Conservation (phyloP, 92 coral and sea anemone genomes). For the Zoanthus sociatus region DNA sequence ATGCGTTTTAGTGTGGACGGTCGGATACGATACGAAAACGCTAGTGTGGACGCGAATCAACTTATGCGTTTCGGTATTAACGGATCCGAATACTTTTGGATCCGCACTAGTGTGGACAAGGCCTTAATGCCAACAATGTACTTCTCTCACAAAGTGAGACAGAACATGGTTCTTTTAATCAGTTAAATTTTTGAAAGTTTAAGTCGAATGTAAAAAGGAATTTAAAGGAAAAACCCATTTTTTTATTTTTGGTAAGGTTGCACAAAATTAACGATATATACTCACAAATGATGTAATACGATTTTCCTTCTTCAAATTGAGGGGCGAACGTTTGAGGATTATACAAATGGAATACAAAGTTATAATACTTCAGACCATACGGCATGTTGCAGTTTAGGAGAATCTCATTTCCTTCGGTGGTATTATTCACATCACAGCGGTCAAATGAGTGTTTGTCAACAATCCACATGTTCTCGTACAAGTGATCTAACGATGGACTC, state of each 20-base stretch:
- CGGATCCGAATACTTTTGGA: too few species aligned
- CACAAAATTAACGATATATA: not conserved
- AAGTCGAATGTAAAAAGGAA: too few species aligned
- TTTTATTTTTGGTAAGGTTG: not conserved
- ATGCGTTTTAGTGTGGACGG: too few species aligned
- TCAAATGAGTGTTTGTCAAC: constrained; percentile 13
- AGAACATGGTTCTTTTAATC: too few species aligned
- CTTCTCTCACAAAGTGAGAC: too few species aligned
- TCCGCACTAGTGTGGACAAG: too few species aligned
- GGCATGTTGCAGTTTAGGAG: constrained; percentile 68
- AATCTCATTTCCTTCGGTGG: constrained; percentile 29
- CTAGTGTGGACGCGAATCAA: too few species aligned
- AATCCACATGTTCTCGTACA: constrained; percentile 40
- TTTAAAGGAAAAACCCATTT: not conserved
- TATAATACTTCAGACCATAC: constrained; percentile 50
- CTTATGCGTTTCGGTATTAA: too few species aligned
- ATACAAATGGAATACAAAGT: constrained; percentile 69
- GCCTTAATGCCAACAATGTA: too few species aligned
- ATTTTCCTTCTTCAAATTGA: constrained; percentile 70
- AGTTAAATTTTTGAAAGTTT: too few species aligned
- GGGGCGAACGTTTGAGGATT: not conserved
- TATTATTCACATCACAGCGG: constrained; percentile 20
- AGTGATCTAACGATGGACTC: not conserved
- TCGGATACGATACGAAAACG: too few species aligned
- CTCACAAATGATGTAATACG: constrained; percentile 78